Evolutionary conservation across 2,113 vertebrate species (phyloP), one percentile per base, ranked within the genome.

Genomic region (Microcebus griseorufus): DNA sequence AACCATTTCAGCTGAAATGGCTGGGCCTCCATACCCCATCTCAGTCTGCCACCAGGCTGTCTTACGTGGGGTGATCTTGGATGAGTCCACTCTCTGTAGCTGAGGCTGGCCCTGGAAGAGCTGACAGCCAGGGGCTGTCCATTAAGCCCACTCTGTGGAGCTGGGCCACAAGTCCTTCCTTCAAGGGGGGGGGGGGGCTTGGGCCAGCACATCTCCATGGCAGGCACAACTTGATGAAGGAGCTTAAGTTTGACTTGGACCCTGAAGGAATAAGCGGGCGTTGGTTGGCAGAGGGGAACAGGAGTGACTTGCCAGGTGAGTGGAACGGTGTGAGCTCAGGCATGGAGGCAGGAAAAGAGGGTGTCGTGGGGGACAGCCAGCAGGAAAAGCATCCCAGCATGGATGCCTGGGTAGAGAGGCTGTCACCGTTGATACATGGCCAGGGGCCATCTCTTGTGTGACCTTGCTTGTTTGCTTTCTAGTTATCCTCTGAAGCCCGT

Each of bases 321-420:
- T 42, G 29, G 22, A 60, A 4, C 8, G 7, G 27, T 9, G 20
- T 32, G 42, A 42, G 34, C 5, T 6, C 6, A 60, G 73, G 29
- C 2, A 0, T 13, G 80, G 73, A 91, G n/a, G 3, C 5, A 25
- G n/a, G 48, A n/a, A 17, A 53, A 32, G 2, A 62, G 67, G 32
- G 29, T 5, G 1, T 3, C 10, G 2, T 32, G 4, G 25, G 29
- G 4, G 13, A 37, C 23, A 51, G 39, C 8, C 25, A 20, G 5
- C 6, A 1, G 25, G 75, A 1, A 9, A 45, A 25, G 10, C 37
- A 1, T 45, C 0, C 0, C 10, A 51, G 17, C 11, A 5, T 64
- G 58, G 12, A 7, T 2, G 1, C 25, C 39, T 8, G 62, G 58
- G 34, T 22, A 3, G 84, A 88, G 79, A 60, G 32, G 1, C 60